Percentiles rank a stretch among this genome's conserved stretches.
These are phyloP conservation scores for Muscicapa adusta DNA, from an alignment of 2,113 vertebrate species.

Conservation along the genomic window DNA sequence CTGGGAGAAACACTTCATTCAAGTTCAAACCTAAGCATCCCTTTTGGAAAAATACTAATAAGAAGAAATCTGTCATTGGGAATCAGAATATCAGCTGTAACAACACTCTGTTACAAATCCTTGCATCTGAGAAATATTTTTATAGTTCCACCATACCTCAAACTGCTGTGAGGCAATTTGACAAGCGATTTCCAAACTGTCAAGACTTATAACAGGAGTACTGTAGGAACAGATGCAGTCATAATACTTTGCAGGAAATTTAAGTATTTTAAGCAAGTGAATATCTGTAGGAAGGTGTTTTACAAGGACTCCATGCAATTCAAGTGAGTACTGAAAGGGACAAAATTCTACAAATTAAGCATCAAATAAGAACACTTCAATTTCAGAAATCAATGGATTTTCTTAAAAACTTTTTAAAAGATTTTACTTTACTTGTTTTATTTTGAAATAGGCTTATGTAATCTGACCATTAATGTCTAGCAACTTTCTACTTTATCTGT, in stretches of 20 bases:
- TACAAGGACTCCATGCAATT: not conserved
- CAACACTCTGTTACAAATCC: not conserved
- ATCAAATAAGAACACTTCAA: not conserved
- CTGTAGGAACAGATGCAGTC: conserved; percentile 4
- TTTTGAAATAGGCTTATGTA: not conserved
- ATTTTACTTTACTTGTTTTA: not conserved
- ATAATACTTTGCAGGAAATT: not conserved
- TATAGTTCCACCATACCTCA: not conserved
- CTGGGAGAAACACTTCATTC: not conserved
- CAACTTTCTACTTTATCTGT: not conserved
- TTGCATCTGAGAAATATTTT: not conserved
- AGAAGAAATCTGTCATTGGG: not conserved
- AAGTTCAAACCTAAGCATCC: not conserved
- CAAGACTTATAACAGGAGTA: conserved; percentile 27
- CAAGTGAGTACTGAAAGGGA: not conserved
- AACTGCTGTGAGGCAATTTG: not conserved
- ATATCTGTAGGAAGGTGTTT: conserved; percentile 14
- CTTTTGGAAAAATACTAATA: not conserved
- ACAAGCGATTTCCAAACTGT: conserved; percentile 31
- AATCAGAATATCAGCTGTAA: not conserved
- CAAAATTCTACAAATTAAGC: not conserved
- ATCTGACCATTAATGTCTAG: not conserved
- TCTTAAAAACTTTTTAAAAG: not conserved
- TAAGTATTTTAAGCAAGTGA: conserved; percentile 21
- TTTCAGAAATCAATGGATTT: not conserved